phyloP scores from a whole-genome alignment of 2,113 vertebrate species.

The Pelusios castaneus region DNA sequence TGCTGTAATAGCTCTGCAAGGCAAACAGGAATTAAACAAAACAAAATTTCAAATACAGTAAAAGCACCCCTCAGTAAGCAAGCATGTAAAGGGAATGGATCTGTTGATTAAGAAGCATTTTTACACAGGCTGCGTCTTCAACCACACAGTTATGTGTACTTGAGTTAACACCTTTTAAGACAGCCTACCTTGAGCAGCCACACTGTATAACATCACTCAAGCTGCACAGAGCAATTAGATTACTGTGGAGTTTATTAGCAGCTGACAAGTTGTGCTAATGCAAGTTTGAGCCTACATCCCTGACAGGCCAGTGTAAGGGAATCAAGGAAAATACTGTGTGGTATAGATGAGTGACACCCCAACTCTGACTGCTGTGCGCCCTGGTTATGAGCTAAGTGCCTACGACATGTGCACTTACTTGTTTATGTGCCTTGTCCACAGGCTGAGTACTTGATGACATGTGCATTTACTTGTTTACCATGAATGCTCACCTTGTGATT shows the following conservation, averaged over 20 bases:
- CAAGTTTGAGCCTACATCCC: neutral
- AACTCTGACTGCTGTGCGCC: too few species aligned
- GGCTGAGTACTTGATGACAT: too few species aligned
- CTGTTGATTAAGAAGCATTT: neutral
- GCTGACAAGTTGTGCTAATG: neutral
- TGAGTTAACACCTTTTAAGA: neutral
- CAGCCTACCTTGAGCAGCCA: neutral
- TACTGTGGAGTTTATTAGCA: neutral
- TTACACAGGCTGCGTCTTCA: neutral
- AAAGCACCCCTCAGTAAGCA: neutral
- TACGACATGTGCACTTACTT: too few species aligned
- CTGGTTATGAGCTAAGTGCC: too few species aligned
- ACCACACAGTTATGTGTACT: neutral
- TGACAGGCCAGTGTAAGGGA: too few species aligned
- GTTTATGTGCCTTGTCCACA: too few species aligned
- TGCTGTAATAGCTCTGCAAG: conserved; percentile 49
- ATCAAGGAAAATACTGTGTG: too few species aligned
- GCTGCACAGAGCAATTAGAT: neutral
- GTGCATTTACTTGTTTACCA: too few species aligned
- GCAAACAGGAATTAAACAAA: conserved; percentile 31
- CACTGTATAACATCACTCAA: neutral
- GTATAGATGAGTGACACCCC: too few species aligned
- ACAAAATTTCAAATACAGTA: conserved; percentile 3
- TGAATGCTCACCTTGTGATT: too few species aligned
- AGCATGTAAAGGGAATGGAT: neutral